phyloP scores from a whole-genome alignment of 92 coral and sea anemone species.

The Epizoanthus rinbou region DNA sequence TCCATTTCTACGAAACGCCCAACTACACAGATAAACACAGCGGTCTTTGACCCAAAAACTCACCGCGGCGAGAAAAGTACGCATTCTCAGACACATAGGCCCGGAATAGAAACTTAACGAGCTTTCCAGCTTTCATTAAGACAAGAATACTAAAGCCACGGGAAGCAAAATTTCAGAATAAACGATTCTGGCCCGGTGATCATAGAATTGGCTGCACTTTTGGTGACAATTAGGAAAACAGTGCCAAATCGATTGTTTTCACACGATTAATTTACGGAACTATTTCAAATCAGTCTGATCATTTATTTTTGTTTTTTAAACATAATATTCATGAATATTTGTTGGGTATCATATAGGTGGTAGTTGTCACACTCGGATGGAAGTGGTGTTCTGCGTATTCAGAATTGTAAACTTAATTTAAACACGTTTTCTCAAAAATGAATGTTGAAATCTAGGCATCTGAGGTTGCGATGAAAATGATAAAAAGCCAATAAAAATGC shows the following conservation, averaged over 20 bases:
- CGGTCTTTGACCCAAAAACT: constrained; percentile 7
- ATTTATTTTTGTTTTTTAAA: constrained; percentile 4
- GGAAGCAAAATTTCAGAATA: not conserved
- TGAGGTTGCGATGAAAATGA: constrained; percentile 34
- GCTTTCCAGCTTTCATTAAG: constrained; percentile 7
- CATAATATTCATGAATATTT: not conserved
- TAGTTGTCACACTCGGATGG: not conserved
- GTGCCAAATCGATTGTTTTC: constrained; percentile 6
- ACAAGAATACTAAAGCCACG: constrained; percentile 10
- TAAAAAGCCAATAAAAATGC: constrained; percentile 38
- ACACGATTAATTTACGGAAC: not conserved
- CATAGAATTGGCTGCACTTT: no score
- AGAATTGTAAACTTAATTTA: constrained; percentile 3
- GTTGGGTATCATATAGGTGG: not conserved
- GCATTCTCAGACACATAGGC: constrained; percentile 18
- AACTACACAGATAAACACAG: not conserved
- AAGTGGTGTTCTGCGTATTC: not conserved
- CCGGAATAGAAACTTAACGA: constrained; percentile 33
- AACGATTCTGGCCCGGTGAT: not conserved
- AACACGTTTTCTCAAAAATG: constrained; percentile 32
- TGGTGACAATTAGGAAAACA: not conserved
- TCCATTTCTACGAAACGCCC: constrained; percentile 3
- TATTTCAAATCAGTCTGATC: not conserved
- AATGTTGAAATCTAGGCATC: constrained; percentile 20
- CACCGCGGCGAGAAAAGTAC: constrained; percentile 22